phyloP scores from a whole-genome alignment of 2,888 invertebrate genomes.

The Suillia variegata region DNA sequence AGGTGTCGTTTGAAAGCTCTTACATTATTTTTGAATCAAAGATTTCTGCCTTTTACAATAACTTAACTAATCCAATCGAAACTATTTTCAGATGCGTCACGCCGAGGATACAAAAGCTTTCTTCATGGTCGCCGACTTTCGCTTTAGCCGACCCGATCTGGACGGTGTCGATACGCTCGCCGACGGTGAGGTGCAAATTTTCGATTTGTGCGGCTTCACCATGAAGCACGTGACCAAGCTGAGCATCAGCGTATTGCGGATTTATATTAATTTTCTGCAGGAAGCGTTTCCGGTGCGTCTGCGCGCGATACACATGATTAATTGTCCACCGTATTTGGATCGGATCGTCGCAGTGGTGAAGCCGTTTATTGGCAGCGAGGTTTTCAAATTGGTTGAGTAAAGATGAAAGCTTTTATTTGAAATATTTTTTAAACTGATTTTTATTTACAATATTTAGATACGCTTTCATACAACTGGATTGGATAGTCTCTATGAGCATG shows the following conservation, averaged over 20 bases:
- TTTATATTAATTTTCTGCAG: slow-evolving; percentile 50
- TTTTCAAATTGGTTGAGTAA: slow-evolving; percentile 67
- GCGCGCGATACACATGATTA: slow-evolving; percentile 66
- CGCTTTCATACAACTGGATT: slow-evolving; percentile 72
- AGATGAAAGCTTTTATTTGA: not conserved
- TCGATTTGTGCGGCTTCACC: slow-evolving; percentile 70
- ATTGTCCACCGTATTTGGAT: slow-evolving; percentile 69
- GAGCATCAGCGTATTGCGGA: slow-evolving; percentile 47
- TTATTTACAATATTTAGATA: slow-evolving; percentile 60
- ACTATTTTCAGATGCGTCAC: slow-evolving; percentile 65
- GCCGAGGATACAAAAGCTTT: slow-evolving; percentile 71
- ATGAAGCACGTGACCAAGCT: slow-evolving; percentile 68
- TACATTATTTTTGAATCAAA: not conserved
- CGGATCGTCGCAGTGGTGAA: slow-evolving; percentile 67
- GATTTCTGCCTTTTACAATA: not conserved
- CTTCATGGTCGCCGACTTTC: slow-evolving; percentile 74
- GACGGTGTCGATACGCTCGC: slow-evolving; percentile 34
- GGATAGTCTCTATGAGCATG: slow-evolving; percentile 66
- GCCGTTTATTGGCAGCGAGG: slow-evolving; percentile 70
- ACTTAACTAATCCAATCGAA: no score
- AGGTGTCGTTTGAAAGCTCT: no score
- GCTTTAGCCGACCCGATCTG: slow-evolving; percentile 53
- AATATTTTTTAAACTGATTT: not conserved
- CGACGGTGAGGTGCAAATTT: slow-evolving; percentile 71
- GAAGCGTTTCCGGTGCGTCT: slow-evolving; percentile 52